Base-by-base conservation (phyloP, 2,888 invertebrate genomes). In the Corbicula japonica region DNA sequence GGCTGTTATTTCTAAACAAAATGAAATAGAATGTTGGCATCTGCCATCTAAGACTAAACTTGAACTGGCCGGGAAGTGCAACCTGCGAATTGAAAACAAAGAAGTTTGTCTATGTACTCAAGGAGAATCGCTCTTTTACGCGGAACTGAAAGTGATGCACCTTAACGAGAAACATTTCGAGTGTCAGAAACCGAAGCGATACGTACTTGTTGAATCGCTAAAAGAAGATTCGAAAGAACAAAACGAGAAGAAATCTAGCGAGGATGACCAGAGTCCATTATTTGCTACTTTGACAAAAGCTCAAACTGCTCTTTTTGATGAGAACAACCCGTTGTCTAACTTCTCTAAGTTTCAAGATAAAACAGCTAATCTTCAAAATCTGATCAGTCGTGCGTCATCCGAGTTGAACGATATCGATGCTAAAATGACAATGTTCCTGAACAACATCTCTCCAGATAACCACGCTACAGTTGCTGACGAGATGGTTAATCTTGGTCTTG, bases 351-450 rank as follows among this genome's bases (percentile, higher is more conserved):
- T 63, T 21, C 63, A 38, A 26, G 66, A 66, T 3, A 66, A 38
- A 28, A 66, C 52, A 26, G 26, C 35, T 34, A 50, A 54, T 15
- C 52, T 66, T 18, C 21, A 66, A 21, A 38, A 66, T 15, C 54
- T 35, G 15, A 4, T 66, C 3, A 38, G 52, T 23, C 52, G 54
- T 32, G 38, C 54, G 18, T 66, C 66, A 26, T 26, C 32, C 4
- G 66, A 66, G 41, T 38, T 66, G 52, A 38, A 66, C 23, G 66
- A 66, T 15, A 35, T 52, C 18, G 52, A 66, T 15, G 38, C 35
- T 5, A 66, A 54, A 15, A 38, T 66, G 54, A 66, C 35, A 18
- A 21, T 34, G 1, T 66, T 66, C 28, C 35, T 66, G 5, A 38
- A 66, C 18, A 15, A 66, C 15, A 54, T 66, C 18, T 52, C 52